Conservation (phyloP, 2,888 invertebrate species). For the Hypsopygia costalis region DNA sequence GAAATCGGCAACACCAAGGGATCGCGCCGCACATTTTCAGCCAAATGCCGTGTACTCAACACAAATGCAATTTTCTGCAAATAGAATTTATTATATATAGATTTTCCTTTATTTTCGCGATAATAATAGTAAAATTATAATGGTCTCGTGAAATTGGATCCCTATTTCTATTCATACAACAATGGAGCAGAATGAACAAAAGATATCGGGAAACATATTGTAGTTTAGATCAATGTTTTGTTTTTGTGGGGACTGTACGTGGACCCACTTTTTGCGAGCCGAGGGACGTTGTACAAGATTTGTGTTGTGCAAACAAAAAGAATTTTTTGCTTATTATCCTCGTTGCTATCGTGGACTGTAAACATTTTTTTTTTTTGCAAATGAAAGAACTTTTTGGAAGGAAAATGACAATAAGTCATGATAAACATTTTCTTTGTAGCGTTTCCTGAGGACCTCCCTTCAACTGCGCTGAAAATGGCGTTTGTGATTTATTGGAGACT, state of each 20-base stretch:
- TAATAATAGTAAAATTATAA: slow-evolving; percentile 19
- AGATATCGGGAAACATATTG: slow-evolving; percentile 40
- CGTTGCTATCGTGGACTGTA: slow-evolving; percentile 16
- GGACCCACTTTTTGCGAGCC: slow-evolving; percentile 33
- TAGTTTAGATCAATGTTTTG: slow-evolving; percentile 37
- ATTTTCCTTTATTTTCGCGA: too few relatives aligned
- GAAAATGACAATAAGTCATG: slow-evolving; percentile 13
- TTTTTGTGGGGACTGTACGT: slow-evolving; percentile 35
- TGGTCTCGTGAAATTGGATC: slow-evolving; percentile 32
- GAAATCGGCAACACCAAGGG: too few relatives aligned
- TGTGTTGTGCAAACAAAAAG: slow-evolving; percentile 37
- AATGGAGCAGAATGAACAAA: slow-evolving; percentile 37
- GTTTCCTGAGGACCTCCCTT: not conserved
- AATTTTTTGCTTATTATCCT: slow-evolving; percentile 32
- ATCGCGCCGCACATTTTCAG: too few relatives aligned
- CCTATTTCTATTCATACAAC: slow-evolving; percentile 31
- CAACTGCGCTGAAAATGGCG: not conserved
- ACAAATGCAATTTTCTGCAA: too few relatives aligned
- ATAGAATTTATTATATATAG: too few relatives aligned
- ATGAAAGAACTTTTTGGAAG: slow-evolving; percentile 14
- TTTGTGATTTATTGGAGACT: slow-evolving; percentile 1
- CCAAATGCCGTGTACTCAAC: too few relatives aligned
- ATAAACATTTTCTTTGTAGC: slow-evolving; percentile 10
- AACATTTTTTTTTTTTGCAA: slow-evolving; percentile 8
- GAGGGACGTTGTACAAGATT: slow-evolving; percentile 38